Conservation (phyloP, 2,888 invertebrate genomes). For the Troides oblongomaculatus region DNA sequence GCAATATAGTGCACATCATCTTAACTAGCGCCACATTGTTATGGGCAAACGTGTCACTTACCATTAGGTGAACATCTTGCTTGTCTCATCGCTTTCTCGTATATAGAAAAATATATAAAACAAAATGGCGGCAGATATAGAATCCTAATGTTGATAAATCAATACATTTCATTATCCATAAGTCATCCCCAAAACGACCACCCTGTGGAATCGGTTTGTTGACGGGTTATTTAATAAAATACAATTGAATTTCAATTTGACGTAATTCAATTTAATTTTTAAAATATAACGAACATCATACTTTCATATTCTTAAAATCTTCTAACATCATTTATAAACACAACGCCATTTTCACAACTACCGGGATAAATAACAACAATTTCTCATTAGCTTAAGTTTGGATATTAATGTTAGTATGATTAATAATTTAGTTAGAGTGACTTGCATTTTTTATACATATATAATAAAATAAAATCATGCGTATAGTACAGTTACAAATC, state of each 20-base stretch:
- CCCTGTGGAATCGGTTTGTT: not conserved
- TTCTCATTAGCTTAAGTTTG: conserved; percentile 7
- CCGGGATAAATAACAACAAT: conserved; percentile 54
- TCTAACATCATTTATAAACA: conserved; percentile 64
- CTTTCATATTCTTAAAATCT: conserved; percentile 50
- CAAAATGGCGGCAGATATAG: too few species aligned
- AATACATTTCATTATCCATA: too few species aligned
- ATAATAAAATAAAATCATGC: not conserved
- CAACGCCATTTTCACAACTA: conserved; percentile 76
- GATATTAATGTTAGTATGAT: conserved; percentile 2
- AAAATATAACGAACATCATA: conserved; percentile 73
- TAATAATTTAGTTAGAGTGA: conserved; percentile 3
- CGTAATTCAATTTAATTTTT: conserved; percentile 72
- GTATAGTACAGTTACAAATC: not conserved
- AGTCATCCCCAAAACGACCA: too few species aligned
- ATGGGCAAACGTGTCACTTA: too few species aligned
- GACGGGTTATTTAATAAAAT: conserved; percentile 35
- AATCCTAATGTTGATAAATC: too few species aligned
- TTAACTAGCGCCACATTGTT: too few species aligned
- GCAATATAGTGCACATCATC: too few species aligned
- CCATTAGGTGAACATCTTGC: too few species aligned
- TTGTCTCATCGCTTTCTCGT: too few species aligned
- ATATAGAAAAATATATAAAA: too few species aligned
- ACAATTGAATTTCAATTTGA: conserved; percentile 51
- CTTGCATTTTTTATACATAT: conserved; percentile 8